Evolutionary conservation across 2,113 vertebrate species (phyloP), one percentile per base, ranked within the genome.

Genomic region (Nyctereutes procyonoides): DNA sequence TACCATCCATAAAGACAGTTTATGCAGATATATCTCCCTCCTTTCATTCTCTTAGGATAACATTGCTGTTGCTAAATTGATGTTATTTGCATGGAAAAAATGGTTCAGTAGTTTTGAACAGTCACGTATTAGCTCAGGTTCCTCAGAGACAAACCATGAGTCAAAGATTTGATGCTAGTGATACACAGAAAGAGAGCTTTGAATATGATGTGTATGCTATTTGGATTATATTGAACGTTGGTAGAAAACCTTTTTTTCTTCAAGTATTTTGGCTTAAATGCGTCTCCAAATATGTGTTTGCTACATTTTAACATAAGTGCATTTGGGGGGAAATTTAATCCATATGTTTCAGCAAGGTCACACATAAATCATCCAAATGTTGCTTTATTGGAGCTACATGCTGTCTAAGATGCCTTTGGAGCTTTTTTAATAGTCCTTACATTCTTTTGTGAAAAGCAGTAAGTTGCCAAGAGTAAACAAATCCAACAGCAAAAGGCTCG

Each of bases 391-490:
- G 76, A 89, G 56, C 89, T 83, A 53, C 56, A 43, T 63, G 74
- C 91, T 96, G 51, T 85, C 69, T 73, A 74, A 93, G 81, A 95
- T 92, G 69, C 53, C 93, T 94, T 95, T 92, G 32, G 82, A 92
- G 65, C 79, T 84, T 79, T 96, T 88, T 63, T 51, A 67, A 95
- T 80, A 80, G 89, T 87, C 51, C 35, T 81, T 89, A 43, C 55
- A 43, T 83, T 96, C 48, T 96, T 89, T 95, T 80, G 87, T 83
- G 80, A 85, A 92, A 96, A 92, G 84, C 95, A 86, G 74, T 95
- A 92, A 69, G 71, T 94, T 96, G 83, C 96, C 95, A 97, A 92
- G 69, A 94, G 96, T 97, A 97, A 98, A 97, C 95, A 97, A 97
- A 97, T 95, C 82, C 95, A 95, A 90, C 35, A 74, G 92, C 79